Conservation (phyloP, 2,888 invertebrate genomes). For the Macrophya alboannulata region DNA sequence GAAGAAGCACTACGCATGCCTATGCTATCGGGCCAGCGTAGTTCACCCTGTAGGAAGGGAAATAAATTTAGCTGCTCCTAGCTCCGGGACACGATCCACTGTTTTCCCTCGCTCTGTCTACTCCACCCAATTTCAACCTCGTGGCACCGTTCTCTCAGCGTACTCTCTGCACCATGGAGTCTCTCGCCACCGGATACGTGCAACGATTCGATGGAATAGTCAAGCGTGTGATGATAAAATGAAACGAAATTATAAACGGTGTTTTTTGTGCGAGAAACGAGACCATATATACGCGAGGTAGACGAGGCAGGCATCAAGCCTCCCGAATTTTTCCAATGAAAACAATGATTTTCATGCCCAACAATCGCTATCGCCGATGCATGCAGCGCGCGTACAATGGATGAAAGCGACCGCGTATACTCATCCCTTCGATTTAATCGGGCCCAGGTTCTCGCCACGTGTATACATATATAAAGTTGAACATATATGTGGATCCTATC, state of each 20-base stretch:
- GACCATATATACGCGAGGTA: neutral
- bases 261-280: neutral
- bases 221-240: conserved; percentile 48
- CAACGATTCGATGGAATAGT: conserved; percentile 33
- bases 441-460: neutral
- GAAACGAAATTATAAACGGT: conserved; percentile 29
- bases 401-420: conserved; percentile 16
- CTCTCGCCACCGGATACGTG: conserved; percentile 42
- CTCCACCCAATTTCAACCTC: neutral
- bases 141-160: conserved; percentile 27
- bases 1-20: conserved; percentile 37
- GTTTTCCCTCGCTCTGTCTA: conserved; percentile 27
- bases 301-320: neutral
- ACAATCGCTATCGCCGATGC: conserved; percentile 41
- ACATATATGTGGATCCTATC: neutral
- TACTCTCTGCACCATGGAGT: conserved; percentile 19
- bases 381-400: conserved; percentile 34
- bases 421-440: conserved; percentile 26
- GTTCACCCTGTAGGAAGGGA: conserved; percentile 6
- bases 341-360: conserved; percentile 44
- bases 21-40: neutral
- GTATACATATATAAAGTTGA: neutral
- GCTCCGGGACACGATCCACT: conserved; percentile 48
- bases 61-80: conserved; percentile 44
- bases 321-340: conserved; percentile 12